Evolutionary conservation across 2,888 invertebrate species (phyloP), one percentile per base, ranked within the genome.

Genomic region (Augochlorella aurata): DNA sequence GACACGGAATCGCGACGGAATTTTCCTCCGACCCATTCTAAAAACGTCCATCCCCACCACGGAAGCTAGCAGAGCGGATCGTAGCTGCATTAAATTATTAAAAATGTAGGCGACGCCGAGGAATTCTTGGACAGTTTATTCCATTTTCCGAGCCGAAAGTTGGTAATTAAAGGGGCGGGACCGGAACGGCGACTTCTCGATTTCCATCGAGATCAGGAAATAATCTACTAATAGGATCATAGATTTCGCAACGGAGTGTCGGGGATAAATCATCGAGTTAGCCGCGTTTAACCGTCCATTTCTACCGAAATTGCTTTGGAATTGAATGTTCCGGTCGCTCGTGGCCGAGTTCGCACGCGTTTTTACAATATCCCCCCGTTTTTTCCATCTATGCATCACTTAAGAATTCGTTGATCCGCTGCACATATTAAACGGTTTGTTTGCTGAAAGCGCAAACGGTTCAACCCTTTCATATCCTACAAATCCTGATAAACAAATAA

Each of bases 161-260:
- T 38, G 49, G 14, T 45, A 70, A 63, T 76, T 45, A 63, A 49
- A 74, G 45, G 49, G 58, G 14, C 58, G 24, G 21, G 58, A 58
- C 10, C 58, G 58, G 58, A 58, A 24, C 58, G 21, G 24, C 14
- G 58, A 58, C 58, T 58, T 24, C 61, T 29, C 61, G 29, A 61
- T 61, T 61, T 61, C 3, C 61, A 61, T 61, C 24, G 61, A 29
- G 61, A 61, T 47, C 58, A 47, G 45, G 58, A 71, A 24, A 58
- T 47, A 61, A 61, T 71, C 58, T 71, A 71, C 71, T 61, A 47
- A 71, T 61, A 58, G 45, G 47, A 24, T 71, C 71, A 61, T 71
- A 58, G 58, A 71, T 61, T 47, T 61, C 54, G 12, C 16, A 14
- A 10, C 61, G 10, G 10, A 24, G 21, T 47, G 61, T 61, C 71